Evolutionary conservation across 2,888 invertebrate species (phyloP).

Genomic region (Physocephala rufipes): DNA sequence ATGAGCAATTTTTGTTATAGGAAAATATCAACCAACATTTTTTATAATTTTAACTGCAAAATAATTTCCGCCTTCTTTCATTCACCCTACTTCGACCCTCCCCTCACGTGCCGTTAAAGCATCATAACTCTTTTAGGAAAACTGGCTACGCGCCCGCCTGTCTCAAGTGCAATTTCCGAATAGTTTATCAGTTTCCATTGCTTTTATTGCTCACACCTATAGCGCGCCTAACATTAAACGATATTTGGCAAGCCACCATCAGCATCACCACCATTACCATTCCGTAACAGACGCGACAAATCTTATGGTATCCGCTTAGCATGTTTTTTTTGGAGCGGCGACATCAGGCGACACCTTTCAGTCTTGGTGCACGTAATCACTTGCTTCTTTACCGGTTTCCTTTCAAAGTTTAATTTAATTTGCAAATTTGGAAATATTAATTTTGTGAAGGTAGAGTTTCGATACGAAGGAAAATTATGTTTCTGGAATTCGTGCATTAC

Average conservation of each 20-base stretch:
- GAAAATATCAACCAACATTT: too few species aligned
- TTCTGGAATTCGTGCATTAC: too few species aligned
- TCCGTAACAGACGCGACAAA: not conserved
- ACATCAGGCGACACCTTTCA: not conserved
- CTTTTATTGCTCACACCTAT: not conserved
- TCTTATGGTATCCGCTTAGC: too few species aligned
- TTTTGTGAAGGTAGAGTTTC: too few species aligned
- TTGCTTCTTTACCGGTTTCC: not conserved
- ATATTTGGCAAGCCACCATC: not conserved
- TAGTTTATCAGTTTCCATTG: not conserved
- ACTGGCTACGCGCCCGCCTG: not conserved
- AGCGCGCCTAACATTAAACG: not conserved
- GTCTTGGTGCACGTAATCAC: not conserved
- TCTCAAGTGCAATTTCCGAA: conserved; percentile 4
- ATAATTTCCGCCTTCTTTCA: not conserved
- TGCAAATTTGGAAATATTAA: too few species aligned
- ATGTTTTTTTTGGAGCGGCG: too few species aligned
- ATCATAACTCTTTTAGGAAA: not conserved
- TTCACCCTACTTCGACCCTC: too few species aligned
- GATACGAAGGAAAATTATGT: too few species aligned
- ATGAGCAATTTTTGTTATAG: too few species aligned
- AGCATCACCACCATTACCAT: too few species aligned
- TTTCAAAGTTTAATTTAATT: not conserved
- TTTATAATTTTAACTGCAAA: not conserved
- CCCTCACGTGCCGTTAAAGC: not conserved